Evolutionary conservation across 2,888 invertebrate genomes (phyloP), one percentile per base, ranked within the genome.

Genomic region (Meghimatium bilineatum): DNA sequence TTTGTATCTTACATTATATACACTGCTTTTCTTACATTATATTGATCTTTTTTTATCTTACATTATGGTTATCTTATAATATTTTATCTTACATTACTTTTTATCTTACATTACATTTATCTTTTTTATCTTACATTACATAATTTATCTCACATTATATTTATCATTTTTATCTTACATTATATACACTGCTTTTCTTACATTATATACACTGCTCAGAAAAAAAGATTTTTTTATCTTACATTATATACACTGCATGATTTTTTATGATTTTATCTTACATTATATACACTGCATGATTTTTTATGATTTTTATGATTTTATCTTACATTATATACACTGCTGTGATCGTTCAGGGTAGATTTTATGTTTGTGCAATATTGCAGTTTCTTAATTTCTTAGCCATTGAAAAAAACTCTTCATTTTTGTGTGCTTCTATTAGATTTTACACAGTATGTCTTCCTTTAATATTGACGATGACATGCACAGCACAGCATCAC

Each of bases 371-470:
- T 23, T 56, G 14, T 56, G 23, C 23, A 56, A 20, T 56, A 17
- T 56, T 56, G 56, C n/a, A n/a, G n/a, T n/a, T 56, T 56, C 23
- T 56, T 56, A 44, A 14, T 56, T 6, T 56, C 56, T 56, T 56
- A 14, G 20, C 56, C 56, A 56, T 56, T 10, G 56, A n/a, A 52
- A 34, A 32, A 12, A 34, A 34, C 34, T 32, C 3, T 1, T 32
- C 32, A 78, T 66, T 29, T 38, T 79, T 3, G 2, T 23, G 23
- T 56, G 2, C 20, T 23, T 56, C 17, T 56, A 23, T 80, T 34
- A 84, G 84, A 32, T 84, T n/a, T 32, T 75, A 34, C 36, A 78
- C 38, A 80, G 75, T 66, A 80, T 84, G 84, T 79, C 80, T 14
- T 84, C 84, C 49, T 67, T 80, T 10, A 66, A 72, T 63, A 20